phyloP scores from a whole-genome alignment of 2,797 vertebrate genomes.

The Intellagama lesueurii region DNA sequence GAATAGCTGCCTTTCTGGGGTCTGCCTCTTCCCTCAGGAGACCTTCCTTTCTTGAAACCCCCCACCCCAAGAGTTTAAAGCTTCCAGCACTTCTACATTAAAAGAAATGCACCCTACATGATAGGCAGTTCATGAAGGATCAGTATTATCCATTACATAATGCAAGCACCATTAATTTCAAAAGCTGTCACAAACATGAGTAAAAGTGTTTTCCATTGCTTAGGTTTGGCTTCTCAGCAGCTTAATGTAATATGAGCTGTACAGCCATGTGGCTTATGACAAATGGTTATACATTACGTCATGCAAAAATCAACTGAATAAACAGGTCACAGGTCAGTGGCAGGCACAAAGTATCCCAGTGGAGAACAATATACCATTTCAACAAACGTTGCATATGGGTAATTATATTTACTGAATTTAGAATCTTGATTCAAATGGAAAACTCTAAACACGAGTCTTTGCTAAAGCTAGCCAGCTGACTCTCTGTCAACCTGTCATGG shows the following conservation, averaged over 20 bases:
- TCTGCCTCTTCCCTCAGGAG: constrained; percentile 24
- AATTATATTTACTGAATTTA: constrained; percentile 11
- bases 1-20: constrained; percentile 17
- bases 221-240: constrained; percentile 3
- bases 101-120: constrained; percentile 17
- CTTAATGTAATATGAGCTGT: constrained; percentile 1
- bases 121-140: constrained; percentile 6
- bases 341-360: not conserved
- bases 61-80: not conserved
- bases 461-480: not conserved
- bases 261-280: not conserved
- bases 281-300: not conserved
- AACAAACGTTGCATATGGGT: not conserved
- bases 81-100: constrained; percentile 20
- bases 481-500: not conserved
- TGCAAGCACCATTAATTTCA: not conserved
- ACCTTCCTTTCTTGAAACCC: constrained; percentile 1
- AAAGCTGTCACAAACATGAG: not conserved
- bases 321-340: not conserved
- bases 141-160: not conserved
- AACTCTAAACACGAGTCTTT: not conserved
- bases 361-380: not conserved
- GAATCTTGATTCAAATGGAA: not conserved
- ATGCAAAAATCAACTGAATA: constrained; percentile 27
- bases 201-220: constrained; percentile 27